phyloP scores from a whole-genome alignment of 2,797 vertebrate species.

The Oreochromis mossambicus region DNA sequence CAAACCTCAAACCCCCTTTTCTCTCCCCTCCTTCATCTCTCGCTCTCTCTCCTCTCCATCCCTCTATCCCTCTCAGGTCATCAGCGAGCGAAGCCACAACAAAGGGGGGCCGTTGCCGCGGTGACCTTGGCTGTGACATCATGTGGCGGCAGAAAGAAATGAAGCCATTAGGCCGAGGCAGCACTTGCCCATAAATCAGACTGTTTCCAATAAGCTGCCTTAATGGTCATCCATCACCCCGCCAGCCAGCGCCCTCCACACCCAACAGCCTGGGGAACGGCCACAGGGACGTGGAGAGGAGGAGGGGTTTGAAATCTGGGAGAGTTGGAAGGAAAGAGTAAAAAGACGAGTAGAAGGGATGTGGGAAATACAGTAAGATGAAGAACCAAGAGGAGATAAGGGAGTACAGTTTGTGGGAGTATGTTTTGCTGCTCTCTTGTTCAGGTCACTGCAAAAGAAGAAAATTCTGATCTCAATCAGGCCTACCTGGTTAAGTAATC shows the following conservation, averaged over 20 bases:
- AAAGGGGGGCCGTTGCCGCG: conserved; percentile 90
- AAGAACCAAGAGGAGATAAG: background rate
- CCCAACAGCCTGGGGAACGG: conserved; percentile 66
- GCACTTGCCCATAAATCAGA: conserved; percentile 98
- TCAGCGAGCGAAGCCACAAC: conserved; percentile 95
- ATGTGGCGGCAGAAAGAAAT: conserved; percentile 98
- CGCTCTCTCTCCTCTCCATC: conserved; percentile 39
- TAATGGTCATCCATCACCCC: conserved; percentile 99
- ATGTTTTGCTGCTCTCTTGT: background rate
- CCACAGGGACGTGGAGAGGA: conserved; percentile 36
- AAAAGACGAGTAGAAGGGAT: background rate
- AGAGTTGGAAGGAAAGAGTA: background rate
- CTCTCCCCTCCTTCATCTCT: conserved; percentile 39
- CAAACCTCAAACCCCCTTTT: conserved; percentile 55
- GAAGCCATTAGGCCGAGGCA: conserved; percentile 99
- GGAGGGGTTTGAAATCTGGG: conserved; percentile 13
- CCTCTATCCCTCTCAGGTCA: conserved; percentile 86
- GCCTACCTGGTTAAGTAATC: background rate
- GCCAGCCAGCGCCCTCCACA: conserved; percentile 87
- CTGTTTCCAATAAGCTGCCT: conserved; percentile 99
- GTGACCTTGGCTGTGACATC: conserved; percentile 99
- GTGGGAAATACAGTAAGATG: background rate
- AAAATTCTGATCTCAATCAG: background rate
- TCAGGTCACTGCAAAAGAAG: background rate
- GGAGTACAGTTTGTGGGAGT: conserved; percentile 30